A percentile compares a stretch with the other conserved stretches of the same genome.
These are phyloP conservation scores for Chelonus formosanus DNA, from an alignment of 2,888 invertebrate genomes.

Conservation along the genomic window DNA sequence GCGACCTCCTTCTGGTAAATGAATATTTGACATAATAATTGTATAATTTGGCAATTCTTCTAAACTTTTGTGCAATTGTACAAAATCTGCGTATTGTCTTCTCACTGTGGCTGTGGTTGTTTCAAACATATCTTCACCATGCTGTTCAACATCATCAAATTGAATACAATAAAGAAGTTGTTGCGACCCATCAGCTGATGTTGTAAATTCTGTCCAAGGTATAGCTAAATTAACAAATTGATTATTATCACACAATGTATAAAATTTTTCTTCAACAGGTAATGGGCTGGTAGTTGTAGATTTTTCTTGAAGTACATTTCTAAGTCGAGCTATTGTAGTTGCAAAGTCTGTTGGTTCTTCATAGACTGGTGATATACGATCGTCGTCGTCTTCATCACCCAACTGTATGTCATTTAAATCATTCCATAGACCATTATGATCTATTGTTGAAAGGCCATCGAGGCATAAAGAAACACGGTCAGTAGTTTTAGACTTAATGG, in stretches of 20 bases:
- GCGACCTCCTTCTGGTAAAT: constrained; percentile 57
- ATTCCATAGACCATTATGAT: constrained; percentile 56
- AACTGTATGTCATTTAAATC: constrained; percentile 49
- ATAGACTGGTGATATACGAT: constrained; percentile 71
- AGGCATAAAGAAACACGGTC: constrained; percentile 44
- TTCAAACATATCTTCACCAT: constrained; percentile 56
- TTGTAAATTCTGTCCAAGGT: constrained; percentile 59
- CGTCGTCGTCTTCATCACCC: constrained; percentile 55
- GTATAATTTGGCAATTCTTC: constrained; percentile 54
- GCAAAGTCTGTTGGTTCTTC: constrained; percentile 79
- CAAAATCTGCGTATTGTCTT: constrained; percentile 57
- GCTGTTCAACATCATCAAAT: constrained; percentile 60
- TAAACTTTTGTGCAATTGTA: constrained; percentile 54
- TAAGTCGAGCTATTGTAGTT: constrained; percentile 75
- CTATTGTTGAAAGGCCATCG: constrained; percentile 47
- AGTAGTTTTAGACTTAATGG: constrained; percentile 28
- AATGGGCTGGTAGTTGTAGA: constrained; percentile 57
- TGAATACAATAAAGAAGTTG: constrained; percentile 60
- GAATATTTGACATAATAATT: constrained; percentile 51
- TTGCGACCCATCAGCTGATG: constrained; percentile 58
- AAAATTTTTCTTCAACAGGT: constrained; percentile 58
- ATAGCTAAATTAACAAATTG: constrained; percentile 58
- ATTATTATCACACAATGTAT: constrained; percentile 53
- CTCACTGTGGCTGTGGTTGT: constrained; percentile 59
- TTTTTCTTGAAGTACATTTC: constrained; percentile 73